Percentiles rank a stretch among this genome's conserved stretches.
Evolutionary conservation across 2,888 invertebrate genomes (phyloP).

Genomic region (Drosophila greeni): DNA sequence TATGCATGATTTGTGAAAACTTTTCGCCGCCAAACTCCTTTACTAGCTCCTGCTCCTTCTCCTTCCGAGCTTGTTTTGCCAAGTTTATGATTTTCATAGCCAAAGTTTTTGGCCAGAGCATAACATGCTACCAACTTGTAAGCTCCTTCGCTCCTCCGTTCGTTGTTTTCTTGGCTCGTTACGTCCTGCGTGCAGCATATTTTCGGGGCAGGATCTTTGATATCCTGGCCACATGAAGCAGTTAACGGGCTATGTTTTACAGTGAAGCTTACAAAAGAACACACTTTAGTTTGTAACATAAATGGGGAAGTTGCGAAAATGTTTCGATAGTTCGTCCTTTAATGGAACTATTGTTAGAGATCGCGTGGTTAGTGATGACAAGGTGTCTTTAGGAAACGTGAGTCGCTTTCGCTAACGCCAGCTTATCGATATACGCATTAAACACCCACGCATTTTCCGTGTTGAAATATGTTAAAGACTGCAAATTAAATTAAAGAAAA

Average conservation of each 20-base stretch:
- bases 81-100: slow-evolving; percentile 74
- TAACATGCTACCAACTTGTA: slow-evolving; percentile 60
- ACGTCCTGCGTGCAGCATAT: slow-evolving; percentile 21
- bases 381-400: neutral
- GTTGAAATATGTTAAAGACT: neutral
- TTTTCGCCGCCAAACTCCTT: slow-evolving; percentile 50
- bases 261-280: neutral
- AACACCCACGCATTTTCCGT: neutral
- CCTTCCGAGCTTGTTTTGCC: slow-evolving; percentile 55
- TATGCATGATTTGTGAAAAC: slow-evolving; percentile 73
- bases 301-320: slow-evolving; percentile 50
- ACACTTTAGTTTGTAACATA: slow-evolving; percentile 44
- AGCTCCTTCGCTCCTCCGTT: slow-evolving; percentile 46
- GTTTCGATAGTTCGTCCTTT: slow-evolving; percentile 35
- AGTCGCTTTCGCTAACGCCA: no score
- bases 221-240: slow-evolving; percentile 39
- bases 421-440: neutral
- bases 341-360: neutral
- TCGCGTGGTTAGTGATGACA: neutral
- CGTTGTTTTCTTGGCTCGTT: slow-evolving; percentile 28
- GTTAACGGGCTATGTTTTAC: slow-evolving; percentile 19
- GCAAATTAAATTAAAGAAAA: slow-evolving; percentile 10
- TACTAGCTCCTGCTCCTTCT: slow-evolving; percentile 2
- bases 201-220: slow-evolving; percentile 44
- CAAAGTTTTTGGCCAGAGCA: slow-evolving; percentile 63